Evolutionary conservation across 2,797 vertebrate genomes (phyloP).

Genomic region (Phylloscopus collybita): DNA sequence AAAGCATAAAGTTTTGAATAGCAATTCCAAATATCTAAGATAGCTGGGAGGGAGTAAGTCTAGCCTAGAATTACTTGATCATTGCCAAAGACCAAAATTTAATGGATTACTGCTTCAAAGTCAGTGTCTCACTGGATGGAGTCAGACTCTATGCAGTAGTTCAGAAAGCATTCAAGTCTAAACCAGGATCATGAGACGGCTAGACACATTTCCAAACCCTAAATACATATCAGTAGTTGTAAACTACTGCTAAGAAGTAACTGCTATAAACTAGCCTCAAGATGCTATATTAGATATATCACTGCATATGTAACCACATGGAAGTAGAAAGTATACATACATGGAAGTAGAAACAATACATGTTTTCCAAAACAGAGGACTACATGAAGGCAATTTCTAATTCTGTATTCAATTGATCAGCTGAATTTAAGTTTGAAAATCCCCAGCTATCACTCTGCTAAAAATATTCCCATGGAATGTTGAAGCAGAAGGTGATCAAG

Average conservation of each 20-base stretch:
- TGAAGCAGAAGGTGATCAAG: not conserved
- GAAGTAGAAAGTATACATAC: not conserved
- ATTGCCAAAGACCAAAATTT: conserved; percentile 13
- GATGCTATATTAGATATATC: not conserved
- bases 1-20: conserved; percentile 1
- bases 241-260: not conserved
- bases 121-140: not conserved
- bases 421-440: not conserved
- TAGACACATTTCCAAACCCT: not conserved
- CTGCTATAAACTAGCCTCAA: not conserved
- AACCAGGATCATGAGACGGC: not conserved
- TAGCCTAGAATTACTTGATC: not conserved
- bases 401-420: not conserved
- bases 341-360: not conserved
- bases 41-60: not conserved
- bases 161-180: not conserved
- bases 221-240: not conserved
- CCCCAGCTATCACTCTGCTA: not conserved
- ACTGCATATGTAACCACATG: not conserved
- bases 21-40: conserved; percentile 4
- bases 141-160: not conserved
- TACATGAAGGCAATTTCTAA: not conserved
- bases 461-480: not conserved
- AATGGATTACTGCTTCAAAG: conserved; percentile 15
- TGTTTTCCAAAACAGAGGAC: not conserved